Evolutionary conservation across 2,888 invertebrate species (phyloP), one percentile per base, ranked within the genome.

Genomic region (Nymphalis urticae): DNA sequence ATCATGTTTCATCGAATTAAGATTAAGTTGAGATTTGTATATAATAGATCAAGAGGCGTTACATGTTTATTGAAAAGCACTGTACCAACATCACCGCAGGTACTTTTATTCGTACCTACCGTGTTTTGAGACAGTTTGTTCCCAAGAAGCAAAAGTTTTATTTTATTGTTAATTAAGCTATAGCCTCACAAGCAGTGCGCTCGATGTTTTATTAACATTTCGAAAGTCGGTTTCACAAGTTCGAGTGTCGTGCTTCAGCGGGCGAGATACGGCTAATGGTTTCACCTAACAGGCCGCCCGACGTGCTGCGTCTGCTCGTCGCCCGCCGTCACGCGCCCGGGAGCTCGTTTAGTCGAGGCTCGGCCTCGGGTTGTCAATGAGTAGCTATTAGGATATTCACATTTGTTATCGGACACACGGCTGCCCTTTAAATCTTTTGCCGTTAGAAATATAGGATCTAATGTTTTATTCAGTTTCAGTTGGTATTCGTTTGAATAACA

Each of bases 371-470:
- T 42, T 47, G 61, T 56, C 66, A 48, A 42, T 48, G 32, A 32
- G 24, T 62, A 56, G 66, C 62, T 66, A 54, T 3, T 48, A 48
- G 21, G 32, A 16, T 24, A 50, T 21, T 51, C 48, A 21, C 59
- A 21, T 50, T 64, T 51, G 51, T 59, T 59, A 48, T 24, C 21
- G 8, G 21, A 16, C 21, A 13, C 47, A 27, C 58, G 19, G 36
- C 21, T 48, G 66, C 48, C 61, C 61, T 62, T 48, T 48, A 17
- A 32, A 48, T 32, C 61, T 47, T 19, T 7, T 47, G 19, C 17
- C 58, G 64, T 48, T 58, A 16, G 21, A 9, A 48, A 64, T 65
- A 66, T 54, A n/a, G n/a, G n/a, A n/a, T 13, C n/a, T 19, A 58
- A 42, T 58, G 54, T 27, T 56, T 56, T 56, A 56, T 56, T 56